phyloP scores from a whole-genome alignment of 2,797 vertebrate genomes.

The Poecilia picta region DNA sequence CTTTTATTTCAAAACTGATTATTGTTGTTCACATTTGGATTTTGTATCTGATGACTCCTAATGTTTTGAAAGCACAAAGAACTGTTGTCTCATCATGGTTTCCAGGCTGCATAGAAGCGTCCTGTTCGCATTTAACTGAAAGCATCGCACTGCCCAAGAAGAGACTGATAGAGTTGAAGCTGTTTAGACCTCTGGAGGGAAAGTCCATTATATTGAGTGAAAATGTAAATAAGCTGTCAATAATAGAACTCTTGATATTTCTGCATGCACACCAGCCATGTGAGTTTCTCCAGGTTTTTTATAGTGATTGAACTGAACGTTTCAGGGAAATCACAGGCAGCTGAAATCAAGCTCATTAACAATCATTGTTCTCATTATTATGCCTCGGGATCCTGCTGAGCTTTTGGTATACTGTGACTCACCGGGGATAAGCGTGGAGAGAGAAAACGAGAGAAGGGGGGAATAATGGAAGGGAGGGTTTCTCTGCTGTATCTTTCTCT shows the following conservation, averaged over 20 bases:
- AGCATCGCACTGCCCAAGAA: not conserved
- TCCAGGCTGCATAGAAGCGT: not conserved
- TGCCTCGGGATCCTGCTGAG: conserved; percentile 27
- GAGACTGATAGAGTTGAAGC: not conserved
- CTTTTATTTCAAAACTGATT: not conserved
- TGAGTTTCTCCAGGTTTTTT: not conserved
- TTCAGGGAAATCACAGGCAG: conserved; percentile 27
- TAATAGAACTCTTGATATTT: too few relatives aligned
- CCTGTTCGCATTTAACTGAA: not conserved
- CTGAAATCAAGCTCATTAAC: conserved; percentile 37
- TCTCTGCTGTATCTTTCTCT: conserved; percentile 31
- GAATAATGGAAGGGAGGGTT: not conserved
- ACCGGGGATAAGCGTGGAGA: conserved; percentile 42
- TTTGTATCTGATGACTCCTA: not conserved
- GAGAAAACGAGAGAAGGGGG: too few relatives aligned
- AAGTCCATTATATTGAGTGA: not conserved
- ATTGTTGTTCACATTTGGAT: not conserved
- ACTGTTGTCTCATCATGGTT: not conserved
- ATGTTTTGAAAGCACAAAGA: not conserved
- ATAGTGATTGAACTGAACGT: not conserved
- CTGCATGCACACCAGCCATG: not conserved
- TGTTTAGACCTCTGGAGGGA: not conserved
- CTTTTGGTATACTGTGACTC: conserved; percentile 59
- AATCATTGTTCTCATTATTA: conserved; percentile 40
- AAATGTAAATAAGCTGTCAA: conserved; percentile 2